phyloP scores from a whole-genome alignment of 1,140 invertebrate species.

The Drosophila seguyi region DNA sequence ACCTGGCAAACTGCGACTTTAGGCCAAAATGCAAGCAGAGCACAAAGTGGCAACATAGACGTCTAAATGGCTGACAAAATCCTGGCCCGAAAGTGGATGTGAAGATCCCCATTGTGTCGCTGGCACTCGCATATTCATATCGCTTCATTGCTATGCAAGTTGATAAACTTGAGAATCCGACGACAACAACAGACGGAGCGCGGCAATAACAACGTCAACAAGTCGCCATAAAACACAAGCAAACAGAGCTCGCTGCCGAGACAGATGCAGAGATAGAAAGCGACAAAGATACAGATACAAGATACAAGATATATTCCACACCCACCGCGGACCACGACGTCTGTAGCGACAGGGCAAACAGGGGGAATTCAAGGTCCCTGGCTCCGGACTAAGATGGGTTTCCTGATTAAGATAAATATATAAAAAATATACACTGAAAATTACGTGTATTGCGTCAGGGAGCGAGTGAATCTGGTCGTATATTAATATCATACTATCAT shows the following conservation, averaged over 20 bases:
- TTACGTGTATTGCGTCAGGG: conserved; percentile 39
- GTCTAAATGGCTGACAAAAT: conserved; percentile 29
- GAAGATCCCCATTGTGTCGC: background rate
- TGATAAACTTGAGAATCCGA: conserved; percentile 65
- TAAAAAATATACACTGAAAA: conserved; percentile 27
- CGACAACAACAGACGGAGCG: conserved; percentile 54
- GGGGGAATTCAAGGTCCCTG: conserved; percentile 39
- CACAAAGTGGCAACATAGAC: conserved; percentile 8
- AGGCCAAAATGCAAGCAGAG: conserved; percentile 25
- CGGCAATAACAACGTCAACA: conserved; percentile 57
- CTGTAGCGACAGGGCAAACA: conserved; percentile 55
- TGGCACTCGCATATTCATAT: conserved; percentile 54
- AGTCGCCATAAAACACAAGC: conserved; percentile 70
- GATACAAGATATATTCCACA: conserved; percentile 22
- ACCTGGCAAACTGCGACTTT: background rate
- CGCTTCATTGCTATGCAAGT: conserved; percentile 69
- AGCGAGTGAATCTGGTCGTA: conserved; percentile 5
- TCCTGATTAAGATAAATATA: conserved; percentile 47
- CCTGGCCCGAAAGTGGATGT: conserved; percentile 13
- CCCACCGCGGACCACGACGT: background rate
- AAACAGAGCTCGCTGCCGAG: conserved; percentile 29
- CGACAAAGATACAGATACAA: conserved; percentile 32
- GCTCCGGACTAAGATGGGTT: conserved; percentile 19
- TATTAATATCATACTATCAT: conserved; percentile 14
- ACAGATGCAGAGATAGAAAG: conserved; percentile 33